Conservation (phyloP, 2,888 invertebrate species). For the Geotrupes spiniger region DNA sequence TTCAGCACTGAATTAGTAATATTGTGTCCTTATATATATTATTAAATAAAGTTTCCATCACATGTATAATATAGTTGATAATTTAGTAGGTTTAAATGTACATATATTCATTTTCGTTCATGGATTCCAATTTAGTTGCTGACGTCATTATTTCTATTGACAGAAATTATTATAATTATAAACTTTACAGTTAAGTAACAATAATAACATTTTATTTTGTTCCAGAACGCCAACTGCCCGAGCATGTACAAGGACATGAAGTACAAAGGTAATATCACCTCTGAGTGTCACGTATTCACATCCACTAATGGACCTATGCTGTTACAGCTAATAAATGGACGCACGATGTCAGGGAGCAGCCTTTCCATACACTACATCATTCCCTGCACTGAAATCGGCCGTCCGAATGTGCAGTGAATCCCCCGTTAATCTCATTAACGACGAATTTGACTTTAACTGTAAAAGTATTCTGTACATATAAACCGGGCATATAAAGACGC, state of each 20-base stretch:
- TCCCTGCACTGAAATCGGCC: constrained; percentile 33
- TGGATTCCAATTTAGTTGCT: no score
- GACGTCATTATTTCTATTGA: no score
- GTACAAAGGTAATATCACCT: constrained; percentile 66
- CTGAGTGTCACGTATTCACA: constrained; percentile 27
- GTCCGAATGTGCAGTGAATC: constrained; percentile 6
- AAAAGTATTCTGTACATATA: constrained; percentile 5
- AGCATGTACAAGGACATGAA: constrained; percentile 89
- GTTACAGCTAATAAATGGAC: constrained; percentile 51
- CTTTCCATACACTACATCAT: constrained; percentile 41
- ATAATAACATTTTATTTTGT: constrained; percentile 26
- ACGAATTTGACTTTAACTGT: neutral
- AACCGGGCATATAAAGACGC: constrained; percentile 26
- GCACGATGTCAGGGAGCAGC: constrained; percentile 45
- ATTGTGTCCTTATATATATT: no score
- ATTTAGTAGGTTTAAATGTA: no score
- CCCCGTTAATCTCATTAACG: neutral
- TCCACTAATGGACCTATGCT: constrained; percentile 44
- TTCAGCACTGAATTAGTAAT: no score
- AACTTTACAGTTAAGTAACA: neutral
- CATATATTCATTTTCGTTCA: no score
- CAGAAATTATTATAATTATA: no score
- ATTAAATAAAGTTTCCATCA: no score
- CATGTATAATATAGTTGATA: no score
- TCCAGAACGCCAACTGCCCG: constrained; percentile 72